Conservation (phyloP, 2,888 invertebrate genomes). For the Ophraella communa region DNA sequence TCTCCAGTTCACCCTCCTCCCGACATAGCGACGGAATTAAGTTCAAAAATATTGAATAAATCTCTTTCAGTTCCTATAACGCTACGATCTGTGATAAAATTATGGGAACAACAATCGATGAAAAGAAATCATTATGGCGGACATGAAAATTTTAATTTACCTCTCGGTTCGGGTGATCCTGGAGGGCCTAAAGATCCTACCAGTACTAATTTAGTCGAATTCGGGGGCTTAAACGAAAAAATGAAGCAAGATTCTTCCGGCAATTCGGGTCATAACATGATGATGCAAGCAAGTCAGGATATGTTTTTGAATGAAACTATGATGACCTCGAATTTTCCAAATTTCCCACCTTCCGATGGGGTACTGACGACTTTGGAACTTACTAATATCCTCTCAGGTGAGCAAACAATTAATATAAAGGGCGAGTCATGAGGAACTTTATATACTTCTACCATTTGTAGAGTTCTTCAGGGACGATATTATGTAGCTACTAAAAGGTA, state of each 20-base stretch:
- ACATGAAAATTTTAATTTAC: slow-evolving; percentile 67
- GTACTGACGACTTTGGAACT: slow-evolving; percentile 55
- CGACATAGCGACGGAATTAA: slow-evolving; percentile 63
- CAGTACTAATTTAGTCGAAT: slow-evolving; percentile 60
- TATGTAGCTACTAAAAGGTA: too few relatives aligned
- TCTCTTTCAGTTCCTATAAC: slow-evolving; percentile 68
- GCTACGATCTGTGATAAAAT: slow-evolving; percentile 83
- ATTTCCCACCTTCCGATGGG: slow-evolving; percentile 55
- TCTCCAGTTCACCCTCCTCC: slow-evolving; percentile 51
- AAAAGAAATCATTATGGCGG: slow-evolving; percentile 61
- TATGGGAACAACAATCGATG: slow-evolving; percentile 79
- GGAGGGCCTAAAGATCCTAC: slow-evolving; percentile 63
- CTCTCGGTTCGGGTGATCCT: slow-evolving; percentile 73
- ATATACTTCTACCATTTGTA: too few relatives aligned
- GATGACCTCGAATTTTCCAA: slow-evolving; percentile 56
- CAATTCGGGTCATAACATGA: slow-evolving; percentile 42
- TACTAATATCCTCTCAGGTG: slow-evolving; percentile 54
- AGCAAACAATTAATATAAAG: not conserved
- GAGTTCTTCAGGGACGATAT: too few relatives aligned
- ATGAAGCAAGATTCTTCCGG: slow-evolving; percentile 59
- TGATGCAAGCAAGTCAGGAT: slow-evolving; percentile 53
- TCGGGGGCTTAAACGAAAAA: slow-evolving; percentile 55
- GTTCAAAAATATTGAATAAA: slow-evolving; percentile 80
- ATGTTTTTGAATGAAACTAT: slow-evolving; percentile 57
- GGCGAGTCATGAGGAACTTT: too few relatives aligned